Base-by-base conservation (phyloP, 2,113 vertebrate genomes). In the Phylloscopus trochiloides region DNA sequence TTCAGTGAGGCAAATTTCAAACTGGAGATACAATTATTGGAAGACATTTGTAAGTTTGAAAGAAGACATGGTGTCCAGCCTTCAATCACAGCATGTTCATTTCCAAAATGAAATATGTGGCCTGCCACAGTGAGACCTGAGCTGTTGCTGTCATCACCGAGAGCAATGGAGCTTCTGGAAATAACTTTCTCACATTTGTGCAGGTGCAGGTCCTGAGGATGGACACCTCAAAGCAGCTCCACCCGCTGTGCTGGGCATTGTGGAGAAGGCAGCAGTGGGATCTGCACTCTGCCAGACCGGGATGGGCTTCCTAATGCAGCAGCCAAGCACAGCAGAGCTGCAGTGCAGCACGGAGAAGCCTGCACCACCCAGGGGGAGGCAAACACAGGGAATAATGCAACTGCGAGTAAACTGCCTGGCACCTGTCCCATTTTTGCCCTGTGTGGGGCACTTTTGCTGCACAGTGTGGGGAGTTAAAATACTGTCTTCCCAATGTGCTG, bases 81-180 rank as follows among this genome's bases (percentile, higher is more conserved):
- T 75, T 88, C 55, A 65, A 36, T 54, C 29, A 55, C 45, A 93
- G 12, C 14, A 45, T 36, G 40, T 40, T 58, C 0, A 16, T 62
- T 76, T 78, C 48, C 59, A 75, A 66, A 95, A 71, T 75, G 29
- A 74, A 92, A 34, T 86, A 40, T 10, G 25, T 78, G 18, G 7
- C 21, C 55, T 51, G 38, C 38, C 40, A 34, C 58, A 50, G 36
- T 17, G 54, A 90, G 54, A 81, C 9, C 28, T 1, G 22, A 84
- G 36, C 29, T 43, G 45, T 26, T 32, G 40, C 28, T 0, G 0
- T 34, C n/a, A 47, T 47, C 26, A 14, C 0, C 0, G 5, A 68
- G 52, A 59, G 25, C 0, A 31, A 73, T 1, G 10, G 22, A 6
- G 20, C 11, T 86, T 88, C 78, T 47, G 57, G 62, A 65, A 90